Percentiles rank a stretch among this genome's conserved stretches.
Evolutionary conservation across 1,140 invertebrate genomes (phyloP).

Genomic region (Sitobion miscanthi): DNA sequence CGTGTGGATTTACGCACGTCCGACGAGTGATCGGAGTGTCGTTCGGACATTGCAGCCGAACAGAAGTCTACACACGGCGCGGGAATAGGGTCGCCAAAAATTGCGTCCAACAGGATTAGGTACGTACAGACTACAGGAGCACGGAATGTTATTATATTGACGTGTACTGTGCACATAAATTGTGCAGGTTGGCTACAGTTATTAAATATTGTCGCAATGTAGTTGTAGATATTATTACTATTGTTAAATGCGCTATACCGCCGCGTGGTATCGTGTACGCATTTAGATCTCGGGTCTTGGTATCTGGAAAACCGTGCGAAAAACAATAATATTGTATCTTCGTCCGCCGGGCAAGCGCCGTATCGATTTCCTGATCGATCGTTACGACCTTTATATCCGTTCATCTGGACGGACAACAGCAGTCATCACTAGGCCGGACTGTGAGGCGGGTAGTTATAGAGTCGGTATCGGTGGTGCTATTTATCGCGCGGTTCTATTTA

Average conservation of each 20-base stretch:
- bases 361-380: not conserved
- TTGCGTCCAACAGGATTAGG: not conserved
- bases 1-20: not conserved
- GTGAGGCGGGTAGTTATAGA: no score
- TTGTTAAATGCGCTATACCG: not conserved
- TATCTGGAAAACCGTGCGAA: not conserved
- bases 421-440: not conserved
- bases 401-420: no score
- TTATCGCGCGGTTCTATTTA: conserved; percentile 2
- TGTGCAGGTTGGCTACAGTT: not conserved
- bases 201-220: not conserved
- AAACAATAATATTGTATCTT: not conserved
- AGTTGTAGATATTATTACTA: not conserved
- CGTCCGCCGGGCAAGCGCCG: not conserved
- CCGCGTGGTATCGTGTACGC: not conserved
- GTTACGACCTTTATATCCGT: not conserved
- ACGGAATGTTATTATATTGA: not conserved
- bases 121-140: not conserved
- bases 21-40: not conserved
- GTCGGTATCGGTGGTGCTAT: not conserved
- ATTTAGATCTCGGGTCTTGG: not conserved
- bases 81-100: not conserved
- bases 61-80: not conserved
- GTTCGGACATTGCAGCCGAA: not conserved
- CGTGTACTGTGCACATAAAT: not conserved